phyloP scores from a whole-genome alignment of 2,888 invertebrate species.

The Tillus elongatus region DNA sequence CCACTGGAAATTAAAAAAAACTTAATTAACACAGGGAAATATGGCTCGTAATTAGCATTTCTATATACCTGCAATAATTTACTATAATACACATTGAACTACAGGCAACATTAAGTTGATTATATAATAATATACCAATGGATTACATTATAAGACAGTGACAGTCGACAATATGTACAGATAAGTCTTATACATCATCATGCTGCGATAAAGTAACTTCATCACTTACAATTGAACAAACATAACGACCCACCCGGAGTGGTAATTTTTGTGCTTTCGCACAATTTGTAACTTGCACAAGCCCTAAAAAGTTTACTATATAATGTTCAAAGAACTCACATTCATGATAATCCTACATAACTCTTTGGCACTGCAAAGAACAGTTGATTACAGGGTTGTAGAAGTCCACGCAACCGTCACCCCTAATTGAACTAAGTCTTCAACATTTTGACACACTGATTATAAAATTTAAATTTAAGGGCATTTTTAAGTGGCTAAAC shows the following conservation, averaged over 20 bases:
- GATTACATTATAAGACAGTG: slow-evolving; percentile 41
- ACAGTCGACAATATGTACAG: slow-evolving; percentile 41
- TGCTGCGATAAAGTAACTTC: no score
- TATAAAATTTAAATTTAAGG: slow-evolving; percentile 6
- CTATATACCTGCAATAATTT: slow-evolving; percentile 38
- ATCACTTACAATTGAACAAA: slow-evolving; percentile 30
- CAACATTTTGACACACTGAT: slow-evolving; percentile 16
- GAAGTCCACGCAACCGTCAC: slow-evolving; percentile 24
- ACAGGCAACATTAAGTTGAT: slow-evolving; percentile 40
- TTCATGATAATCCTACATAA: slow-evolving; percentile 29
- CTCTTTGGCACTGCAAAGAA: slow-evolving; percentile 44
- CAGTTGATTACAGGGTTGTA: slow-evolving; percentile 32
- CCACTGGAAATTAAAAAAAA: slow-evolving; percentile 26
- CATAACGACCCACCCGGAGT: slow-evolving; percentile 19
- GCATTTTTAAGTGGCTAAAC: slow-evolving; percentile 31
- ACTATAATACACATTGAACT: slow-evolving; percentile 43
- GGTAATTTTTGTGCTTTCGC: slow-evolving; percentile 28
- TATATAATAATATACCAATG: slow-evolving; percentile 38
- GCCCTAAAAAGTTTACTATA: slow-evolving; percentile 31
- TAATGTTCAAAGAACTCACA: slow-evolving; percentile 26
- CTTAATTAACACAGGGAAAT: slow-evolving; percentile 31
- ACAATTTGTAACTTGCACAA: slow-evolving; percentile 36
- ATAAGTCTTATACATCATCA: slow-evolving; percentile 33
- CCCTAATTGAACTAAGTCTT: slow-evolving; percentile 25
- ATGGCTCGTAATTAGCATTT: slow-evolving; percentile 30